Evolutionary conservation across 2,888 invertebrate species (phyloP), one percentile per base, ranked within the genome.

Genomic region (Nomada hirtipes): DNA sequence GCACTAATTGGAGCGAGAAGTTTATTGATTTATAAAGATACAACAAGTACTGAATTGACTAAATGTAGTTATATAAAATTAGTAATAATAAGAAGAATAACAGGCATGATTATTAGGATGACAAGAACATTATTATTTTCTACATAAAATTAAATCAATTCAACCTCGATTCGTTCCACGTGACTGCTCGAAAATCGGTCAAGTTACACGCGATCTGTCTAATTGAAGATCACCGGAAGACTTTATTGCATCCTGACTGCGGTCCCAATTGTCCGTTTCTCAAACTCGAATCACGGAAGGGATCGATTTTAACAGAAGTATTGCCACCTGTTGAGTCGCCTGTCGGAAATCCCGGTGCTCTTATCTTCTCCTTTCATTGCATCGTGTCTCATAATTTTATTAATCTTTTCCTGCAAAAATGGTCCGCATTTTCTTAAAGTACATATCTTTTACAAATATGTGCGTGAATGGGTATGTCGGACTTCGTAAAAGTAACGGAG

Each of bases 201-300:
- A 63, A 77, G 69, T 78, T 81, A 81, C 86, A 82, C 84, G 84
- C 86, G 86, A 86, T 80, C 73, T 3, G 15, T 70, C 77, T 76
- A 65, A 84, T 88, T 36, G 76, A 55, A 52, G 57, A 59, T 68
- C 73, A 59, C 75, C 76, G 83, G 73, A 75, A 86, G 70, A 61
- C 64, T 76, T 71, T 55, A 52, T 71, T 55, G 76, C 69, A 36
- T 70, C 20, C 52, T 29, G 29, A 15, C 50, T 52, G 50, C 67
- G 42, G 61, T 57, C n/a, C 47, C 70, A 64, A 75, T 75, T 64
- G 61, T 59, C 70, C 61, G 64, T 70, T 64, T 36, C 63, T 73
- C 42, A 23, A 64, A 53, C 60, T 74, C 36, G 47, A 59, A 42
- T 3, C 70, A 55, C 87, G 85, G 74, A 85, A 79, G 60, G 73